Evolutionary conservation across 2,797 vertebrate species (phyloP), one percentile per base, ranked within the genome.

Genomic region (Betta splendens): DNA sequence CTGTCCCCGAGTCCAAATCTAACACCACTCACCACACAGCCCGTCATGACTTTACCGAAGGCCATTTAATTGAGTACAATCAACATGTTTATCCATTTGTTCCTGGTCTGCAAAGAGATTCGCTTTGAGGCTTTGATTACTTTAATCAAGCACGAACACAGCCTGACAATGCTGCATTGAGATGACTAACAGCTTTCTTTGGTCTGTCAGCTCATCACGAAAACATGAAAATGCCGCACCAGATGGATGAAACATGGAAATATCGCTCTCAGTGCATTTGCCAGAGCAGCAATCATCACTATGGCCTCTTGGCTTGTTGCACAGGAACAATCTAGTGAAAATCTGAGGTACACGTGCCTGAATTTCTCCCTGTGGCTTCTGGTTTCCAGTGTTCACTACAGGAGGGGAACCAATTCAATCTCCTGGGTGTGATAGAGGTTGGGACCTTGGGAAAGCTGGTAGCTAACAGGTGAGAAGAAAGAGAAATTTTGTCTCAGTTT

Each of bases 171-270:
- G 57, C n/a, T 9, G 23, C 3, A 9, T 42, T 18, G 56, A 38
- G 70, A 79, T 84, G 56, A 71, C 47, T 63, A 65, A 68, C 65
- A 74, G 58, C 50, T 75, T 81, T 85, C 60, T 72, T 69, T 40
- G 55, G 64, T 35, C 38, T 64, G 69, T 86, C 59, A 51, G 64
- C 78, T 83, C 81, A 82, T 79, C 66, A 80, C 2, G 60, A 78
- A 89, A 86, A 84, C 78, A 87, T 84, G 73, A 82, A 83, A 86
- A 69, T 58, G 52, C 40, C 57, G 12, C 64, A 53, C 29, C 77
- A 84, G 77, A 83, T 75, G 66, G 84, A 75, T 48, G 53, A 22
- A 43, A 50, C 64, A 56, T 66, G 60, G 66, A 81, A 78, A 69
- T 59, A 68, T 81, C 49, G 56, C 65, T 51, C 65, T 50, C 64